Conservation (phyloP, 2,888 invertebrate genomes). For the Labia minor region DNA sequence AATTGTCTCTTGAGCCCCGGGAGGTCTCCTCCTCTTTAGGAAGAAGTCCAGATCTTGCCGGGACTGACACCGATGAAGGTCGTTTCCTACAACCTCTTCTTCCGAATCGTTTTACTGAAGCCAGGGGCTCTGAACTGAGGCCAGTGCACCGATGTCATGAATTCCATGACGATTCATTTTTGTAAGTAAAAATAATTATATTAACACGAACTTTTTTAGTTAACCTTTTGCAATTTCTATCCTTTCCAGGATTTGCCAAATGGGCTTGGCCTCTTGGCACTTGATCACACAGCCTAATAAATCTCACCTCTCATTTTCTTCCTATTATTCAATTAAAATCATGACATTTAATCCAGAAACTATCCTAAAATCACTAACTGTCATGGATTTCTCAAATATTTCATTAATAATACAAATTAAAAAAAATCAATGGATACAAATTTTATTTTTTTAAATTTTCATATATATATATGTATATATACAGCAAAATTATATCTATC, state of each 20-base stretch:
- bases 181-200: not conserved
- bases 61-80: constrained; percentile 13
- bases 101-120: not conserved
- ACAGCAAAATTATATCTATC: no score
- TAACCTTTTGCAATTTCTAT: not conserved
- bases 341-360: not conserved
- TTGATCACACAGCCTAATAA: not conserved
- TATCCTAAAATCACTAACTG: no score
- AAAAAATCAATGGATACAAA: no score
- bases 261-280: not conserved
- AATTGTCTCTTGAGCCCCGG: not conserved
- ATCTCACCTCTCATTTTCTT: not conserved
- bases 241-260: not conserved
- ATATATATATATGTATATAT: no score
- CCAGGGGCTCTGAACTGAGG: not conserved
- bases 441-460: no score
- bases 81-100: not conserved
- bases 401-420: no score
- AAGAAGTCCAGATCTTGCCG: not conserved
- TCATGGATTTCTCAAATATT: no score
- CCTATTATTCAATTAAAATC: not conserved
- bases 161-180: not conserved
- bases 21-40: not conserved
- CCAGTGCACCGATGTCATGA: not conserved
- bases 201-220: not conserved